Base-by-base conservation (phyloP, 2,888 invertebrate genomes). In the Trachelus tabidus region DNA sequence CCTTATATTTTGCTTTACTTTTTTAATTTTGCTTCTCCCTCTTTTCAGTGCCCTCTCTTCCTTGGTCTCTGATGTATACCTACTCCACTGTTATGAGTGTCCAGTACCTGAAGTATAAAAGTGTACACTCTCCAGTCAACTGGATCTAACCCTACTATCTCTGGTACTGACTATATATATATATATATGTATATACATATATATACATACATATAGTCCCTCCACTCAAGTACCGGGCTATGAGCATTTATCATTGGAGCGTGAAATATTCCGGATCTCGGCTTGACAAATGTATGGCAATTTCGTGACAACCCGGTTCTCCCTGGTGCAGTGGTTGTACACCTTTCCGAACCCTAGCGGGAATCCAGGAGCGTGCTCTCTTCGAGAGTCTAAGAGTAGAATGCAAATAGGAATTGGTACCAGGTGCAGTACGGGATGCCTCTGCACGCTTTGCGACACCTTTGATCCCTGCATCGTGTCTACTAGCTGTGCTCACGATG, bases 401-500 rank as follows among this genome's bases (percentile, higher is more conserved):
- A 71, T 71, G 71, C 71, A 71, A 71, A 71, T 71, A n/a, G 71
- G 71, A 30, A 71, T 33, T 71, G 34, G 31, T 31, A 34, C 71
- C 71, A 71, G 71, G 71, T 71, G 71, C 71, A 71, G 23, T 34
- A 31, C 33, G 71, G 31, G 33, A 31, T 73, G 77, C 69, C 76
- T 68, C 68, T 77, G 76, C 76, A 73, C 71, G 69, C 68, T 75
- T 37, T 56, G 76, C 34, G 78, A 79, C 77, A 81, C 79, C 79
- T 81, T 81, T 79, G 81, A 81, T 79, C 80, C 56, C 77, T 73
- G 71, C 31, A 71, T 34, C 71, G 71, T 34, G 31, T 56, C 56
- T 56, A 56, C 56, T 56, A 56, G 56, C 56, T 56, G 56, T 56
- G 56, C 23, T 23, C 56, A 56, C 56, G 56, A 56, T 56, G 56